Evolutionary conservation across 2,888 invertebrate genomes (phyloP), one percentile per base, ranked within the genome.

Genomic region (Trichogramma evanescens): DNA sequence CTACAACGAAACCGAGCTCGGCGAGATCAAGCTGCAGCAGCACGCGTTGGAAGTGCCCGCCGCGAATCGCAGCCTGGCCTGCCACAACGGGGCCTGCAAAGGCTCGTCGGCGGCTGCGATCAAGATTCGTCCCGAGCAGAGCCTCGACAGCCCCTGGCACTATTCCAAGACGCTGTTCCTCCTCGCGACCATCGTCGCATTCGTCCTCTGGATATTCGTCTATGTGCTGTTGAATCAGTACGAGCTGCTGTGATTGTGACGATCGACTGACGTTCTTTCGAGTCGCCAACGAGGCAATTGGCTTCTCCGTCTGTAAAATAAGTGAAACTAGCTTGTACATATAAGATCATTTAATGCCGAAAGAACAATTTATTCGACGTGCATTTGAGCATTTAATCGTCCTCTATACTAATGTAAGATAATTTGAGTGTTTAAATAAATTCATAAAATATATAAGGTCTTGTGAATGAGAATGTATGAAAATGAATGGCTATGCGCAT

Each of bases 141-240:
- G 69, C 0, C 65, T 79, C 9, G 80, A 80, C 62, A 81, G 79
- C 62, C 82, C 83, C 1, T 83, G 82, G 82, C 80, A 82, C 63
- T 70, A 69, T 26, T 76, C 79, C 43, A 83, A 83, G 67, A 81
- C 81, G 0, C 73, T 80, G 62, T 80, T 81, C 66, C 75, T 82
- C 58, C 66, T 81, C 44, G 74, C 75, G 9, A 76, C 78, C 13
- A 76, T 83, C 64, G 72, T 76, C 53, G 74, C 80, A 0, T 73
- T 83, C 8, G 65, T 80, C 50, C 55, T 82, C 5, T 83, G 83
- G 83, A 73, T 81, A 44, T 71, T 82, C 58, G 71, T 80, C 57
- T 78, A 75, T 64, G 70, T 73, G 7, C 56, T 73, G 3, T 66
- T 82, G 70, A 69, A 73, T 1, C 64, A 56, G 26, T 62, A 62